Evolutionary conservation across 2,113 vertebrate species (phyloP).

Genomic region (Apteryx owenii): DNA sequence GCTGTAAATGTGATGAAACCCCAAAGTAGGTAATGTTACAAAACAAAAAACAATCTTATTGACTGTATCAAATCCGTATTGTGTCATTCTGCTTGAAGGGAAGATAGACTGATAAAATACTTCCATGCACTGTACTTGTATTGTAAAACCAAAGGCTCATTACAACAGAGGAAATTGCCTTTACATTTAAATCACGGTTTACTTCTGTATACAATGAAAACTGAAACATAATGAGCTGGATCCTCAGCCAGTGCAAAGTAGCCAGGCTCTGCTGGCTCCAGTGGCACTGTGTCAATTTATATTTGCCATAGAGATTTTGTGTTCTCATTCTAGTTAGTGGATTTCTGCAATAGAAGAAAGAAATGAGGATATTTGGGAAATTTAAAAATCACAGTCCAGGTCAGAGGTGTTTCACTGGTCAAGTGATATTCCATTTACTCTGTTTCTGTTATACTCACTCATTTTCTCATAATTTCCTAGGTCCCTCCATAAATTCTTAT

Average conservation of each 20-base stretch:
- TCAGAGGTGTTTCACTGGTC: not conserved
- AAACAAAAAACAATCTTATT: not conserved
- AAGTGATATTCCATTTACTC: not conserved
- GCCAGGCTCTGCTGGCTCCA: not conserved
- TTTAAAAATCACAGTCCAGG: not conserved
- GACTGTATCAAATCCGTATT: not conserved
- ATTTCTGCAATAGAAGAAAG: not conserved
- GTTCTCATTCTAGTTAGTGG: not conserved
- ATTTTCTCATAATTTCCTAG: not conserved
- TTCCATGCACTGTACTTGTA: not conserved
- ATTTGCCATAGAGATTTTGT: not conserved
- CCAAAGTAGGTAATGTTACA: slow-evolving; percentile 10
- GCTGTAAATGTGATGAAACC: slow-evolving; percentile 58
- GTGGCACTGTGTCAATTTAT: not conserved
- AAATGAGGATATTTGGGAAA: not conserved
- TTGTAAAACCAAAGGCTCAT: not conserved
- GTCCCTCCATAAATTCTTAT: not conserved
- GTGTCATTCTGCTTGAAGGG: slow-evolving; percentile 11
- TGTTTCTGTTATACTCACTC: not conserved
- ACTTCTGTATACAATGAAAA: not conserved
- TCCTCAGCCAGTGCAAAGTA: not conserved
- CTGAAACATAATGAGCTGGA: not conserved
- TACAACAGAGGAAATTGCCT: not conserved
- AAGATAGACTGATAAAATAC: not conserved
- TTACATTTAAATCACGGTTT: not conserved